These are phyloP conservation scores for Gnatocerus cornutus DNA, from an alignment of 2,888 invertebrate genomes.

Conservation along the genomic window DNA sequence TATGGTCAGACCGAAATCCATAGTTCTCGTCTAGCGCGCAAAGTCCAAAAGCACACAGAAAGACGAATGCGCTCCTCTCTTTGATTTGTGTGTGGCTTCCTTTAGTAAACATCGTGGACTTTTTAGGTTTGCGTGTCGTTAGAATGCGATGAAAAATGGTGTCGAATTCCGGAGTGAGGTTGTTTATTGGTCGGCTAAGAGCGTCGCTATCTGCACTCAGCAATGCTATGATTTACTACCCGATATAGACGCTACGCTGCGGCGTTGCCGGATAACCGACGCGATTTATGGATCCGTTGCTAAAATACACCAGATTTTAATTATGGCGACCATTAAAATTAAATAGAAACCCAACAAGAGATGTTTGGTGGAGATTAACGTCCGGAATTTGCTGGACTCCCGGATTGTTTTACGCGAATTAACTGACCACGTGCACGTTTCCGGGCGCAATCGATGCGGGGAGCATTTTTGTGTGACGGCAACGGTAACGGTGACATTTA, in stretches of 20 bases:
- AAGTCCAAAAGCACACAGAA: slow-evolving; percentile 14
- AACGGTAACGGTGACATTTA: too few relatives aligned
- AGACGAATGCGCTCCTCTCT: slow-evolving; percentile 24
- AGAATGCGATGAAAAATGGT: slow-evolving; percentile 66
- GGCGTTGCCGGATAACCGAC: slow-evolving; percentile 60
- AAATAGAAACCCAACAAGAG: slow-evolving; percentile 58
- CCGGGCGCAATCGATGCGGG: neutral
- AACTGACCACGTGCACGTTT: slow-evolving; percentile 28
- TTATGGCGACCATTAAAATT: slow-evolving; percentile 65
- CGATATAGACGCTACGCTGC: slow-evolving; percentile 65
- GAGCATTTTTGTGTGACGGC: too few relatives aligned
- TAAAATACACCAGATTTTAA: slow-evolving; percentile 66
- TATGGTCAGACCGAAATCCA: slow-evolving; percentile 1
- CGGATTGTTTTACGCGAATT: slow-evolving; percentile 35
- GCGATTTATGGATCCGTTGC: slow-evolving; percentile 62
- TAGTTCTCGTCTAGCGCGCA: neutral
- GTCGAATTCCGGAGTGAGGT: slow-evolving; percentile 66
- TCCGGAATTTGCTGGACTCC: slow-evolving; percentile 26
- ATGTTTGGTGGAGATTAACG: slow-evolving; percentile 10
- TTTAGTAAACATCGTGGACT: slow-evolving; percentile 62
- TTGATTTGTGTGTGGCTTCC: slow-evolving; percentile 55
- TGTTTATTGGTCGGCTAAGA: slow-evolving; percentile 69
- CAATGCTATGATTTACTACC: slow-evolving; percentile 68
- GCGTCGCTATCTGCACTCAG: slow-evolving; percentile 67
- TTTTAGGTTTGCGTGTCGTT: slow-evolving; percentile 64